A percentile compares a stretch with the other conserved stretches of the same genome.
Evolutionary conservation across 2,113 vertebrate genomes (phyloP).

Genomic region (Sakesphorus luctuosus): DNA sequence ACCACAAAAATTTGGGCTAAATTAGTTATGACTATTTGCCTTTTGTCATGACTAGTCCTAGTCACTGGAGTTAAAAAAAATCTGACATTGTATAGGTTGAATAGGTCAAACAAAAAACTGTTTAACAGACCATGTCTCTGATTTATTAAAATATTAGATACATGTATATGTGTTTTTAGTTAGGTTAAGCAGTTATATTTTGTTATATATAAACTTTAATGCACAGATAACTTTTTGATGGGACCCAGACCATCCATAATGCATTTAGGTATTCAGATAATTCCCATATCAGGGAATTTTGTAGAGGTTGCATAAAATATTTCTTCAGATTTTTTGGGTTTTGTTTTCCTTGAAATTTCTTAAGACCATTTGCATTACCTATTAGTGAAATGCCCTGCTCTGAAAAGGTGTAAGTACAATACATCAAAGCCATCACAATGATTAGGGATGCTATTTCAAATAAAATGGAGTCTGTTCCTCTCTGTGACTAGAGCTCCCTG

Average conservation of each 20-base stretch:
- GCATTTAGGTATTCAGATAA: neutral
- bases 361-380: neutral
- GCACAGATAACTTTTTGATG: neutral
- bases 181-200: neutral
- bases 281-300: neutral
- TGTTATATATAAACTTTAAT: neutral
- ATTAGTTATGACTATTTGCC: neutral
- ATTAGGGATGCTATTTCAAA: neutral
- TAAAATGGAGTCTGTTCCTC: neutral
- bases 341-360: neutral
- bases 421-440: neutral
- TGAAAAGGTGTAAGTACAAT: neutral
- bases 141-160: neutral
- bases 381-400: neutral
- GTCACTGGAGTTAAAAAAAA: neutral
- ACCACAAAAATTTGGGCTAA: neutral
- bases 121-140: neutral
- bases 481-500: accelerated
- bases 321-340: neutral
- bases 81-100: neutral
- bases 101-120: neutral
- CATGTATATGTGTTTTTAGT: neutral
- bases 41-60: neutral
- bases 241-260: neutral
- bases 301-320: neutral